Evolutionary conservation across 2,888 invertebrate genomes (phyloP).

Genomic region (Sicus ferrugineus): DNA sequence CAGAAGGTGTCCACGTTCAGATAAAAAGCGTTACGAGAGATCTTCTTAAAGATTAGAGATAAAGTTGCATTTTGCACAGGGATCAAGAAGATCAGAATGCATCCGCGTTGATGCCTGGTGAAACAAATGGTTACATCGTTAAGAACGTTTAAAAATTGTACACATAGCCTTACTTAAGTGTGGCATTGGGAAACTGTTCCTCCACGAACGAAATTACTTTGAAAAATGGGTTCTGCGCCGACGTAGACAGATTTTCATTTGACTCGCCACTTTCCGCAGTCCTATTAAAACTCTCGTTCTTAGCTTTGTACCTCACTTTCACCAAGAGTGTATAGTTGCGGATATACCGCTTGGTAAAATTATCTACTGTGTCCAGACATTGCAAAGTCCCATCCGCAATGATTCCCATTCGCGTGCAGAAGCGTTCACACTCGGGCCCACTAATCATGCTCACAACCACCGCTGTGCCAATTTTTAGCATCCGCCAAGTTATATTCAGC

Average conservation of each 20-base stretch:
- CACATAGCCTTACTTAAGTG: conserved; percentile 32
- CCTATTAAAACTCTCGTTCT: neutral
- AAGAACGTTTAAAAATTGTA: neutral
- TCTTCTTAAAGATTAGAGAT: conserved; percentile 41
- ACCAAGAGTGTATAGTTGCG: neutral
- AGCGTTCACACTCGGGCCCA: conserved; percentile 58
- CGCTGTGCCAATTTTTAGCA: conserved; percentile 43
- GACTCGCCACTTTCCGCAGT: neutral
- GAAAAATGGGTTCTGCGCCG: conserved; percentile 41
- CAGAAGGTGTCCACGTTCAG: conserved; percentile 49
- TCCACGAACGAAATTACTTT: conserved; percentile 46
- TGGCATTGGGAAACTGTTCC: conserved; percentile 45
- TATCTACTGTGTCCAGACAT: neutral
- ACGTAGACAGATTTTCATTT: neutral
- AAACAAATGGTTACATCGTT: neutral
- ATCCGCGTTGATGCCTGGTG: conserved; percentile 35
- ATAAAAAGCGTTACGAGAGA: conserved; percentile 46
- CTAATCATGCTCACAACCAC: conserved; percentile 65
- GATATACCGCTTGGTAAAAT: neutral
- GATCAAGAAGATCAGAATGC: conserved; percentile 40
- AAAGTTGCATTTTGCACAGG: conserved; percentile 37
- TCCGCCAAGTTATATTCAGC: conserved; percentile 60
- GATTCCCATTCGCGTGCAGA: conserved; percentile 43
- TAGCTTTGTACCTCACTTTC: neutral
- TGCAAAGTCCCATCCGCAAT: conserved; percentile 38